Evolutionary conservation across 2,113 vertebrate species (phyloP).

Genomic region (Geococcyx californianus): DNA sequence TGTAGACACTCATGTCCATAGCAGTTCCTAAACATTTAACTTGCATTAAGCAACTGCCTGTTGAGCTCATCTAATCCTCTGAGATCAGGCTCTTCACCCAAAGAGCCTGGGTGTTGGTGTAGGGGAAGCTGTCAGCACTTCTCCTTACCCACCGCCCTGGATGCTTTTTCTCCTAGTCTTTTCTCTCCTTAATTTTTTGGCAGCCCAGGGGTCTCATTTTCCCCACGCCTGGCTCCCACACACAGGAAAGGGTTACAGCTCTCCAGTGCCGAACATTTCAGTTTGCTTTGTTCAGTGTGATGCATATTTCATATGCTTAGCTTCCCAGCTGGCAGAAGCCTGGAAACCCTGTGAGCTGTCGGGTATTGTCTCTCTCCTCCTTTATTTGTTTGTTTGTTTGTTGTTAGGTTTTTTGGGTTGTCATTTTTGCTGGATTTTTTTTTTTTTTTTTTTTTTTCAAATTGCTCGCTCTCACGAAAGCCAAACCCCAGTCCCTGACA

Average conservation of each 20-base stretch:
- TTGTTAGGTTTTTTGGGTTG: not conserved
- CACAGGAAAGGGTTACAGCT: slow-evolving; percentile 52
- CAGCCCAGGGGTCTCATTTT: not conserved
- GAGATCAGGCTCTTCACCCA: too few relatives aligned
- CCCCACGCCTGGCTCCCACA: rapidly evolving
- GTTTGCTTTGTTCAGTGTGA: slow-evolving; percentile 51
- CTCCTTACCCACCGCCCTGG: rapidly evolving
- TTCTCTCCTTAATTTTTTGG: not conserved
- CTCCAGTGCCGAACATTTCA: not conserved
- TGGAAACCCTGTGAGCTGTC: slow-evolving; percentile 49
- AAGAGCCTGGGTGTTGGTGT: not conserved
- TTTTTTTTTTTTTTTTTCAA: not conserved
- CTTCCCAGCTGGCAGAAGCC: slow-evolving; percentile 68
- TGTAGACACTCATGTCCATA: rapidly evolving
- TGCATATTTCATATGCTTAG: slow-evolving; percentile 62
- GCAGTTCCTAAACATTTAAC: not conserved
- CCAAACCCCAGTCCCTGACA: not conserved
- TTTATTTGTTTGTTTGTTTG: slow-evolving; percentile 62
- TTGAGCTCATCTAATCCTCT: not conserved
- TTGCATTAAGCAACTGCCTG: not conserved
- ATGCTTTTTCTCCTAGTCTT: not conserved
- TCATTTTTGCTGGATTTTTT: slow-evolving; percentile 18
- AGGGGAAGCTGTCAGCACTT: not conserved
- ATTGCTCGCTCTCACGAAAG: not conserved
- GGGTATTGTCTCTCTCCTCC: slow-evolving; percentile 49